Evolutionary conservation across 2,797 vertebrate genomes (phyloP), one percentile per base, ranked within the genome.

Genomic region (Sebastes elongatus): DNA sequence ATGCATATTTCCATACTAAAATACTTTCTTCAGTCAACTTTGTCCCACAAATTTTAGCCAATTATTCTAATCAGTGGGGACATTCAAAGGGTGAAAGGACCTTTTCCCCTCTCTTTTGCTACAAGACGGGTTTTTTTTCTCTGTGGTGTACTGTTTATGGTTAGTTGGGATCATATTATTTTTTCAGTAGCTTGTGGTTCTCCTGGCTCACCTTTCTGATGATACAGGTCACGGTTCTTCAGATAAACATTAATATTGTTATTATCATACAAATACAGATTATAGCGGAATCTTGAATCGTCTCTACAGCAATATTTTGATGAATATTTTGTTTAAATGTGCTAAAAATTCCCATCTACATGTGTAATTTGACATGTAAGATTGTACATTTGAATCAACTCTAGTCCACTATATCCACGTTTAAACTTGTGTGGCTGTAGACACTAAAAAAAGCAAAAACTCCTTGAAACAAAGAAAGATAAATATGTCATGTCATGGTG

Each of bases 161-260:
- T 80, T 80, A 53, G 25, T 20, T 33, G 5, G 10, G 10, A 32
- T 46, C 18, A 6, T 46, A 32, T 3, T 53, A n/a, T 71, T 22
- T 46, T 68, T 59, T 30, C 49, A 35, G 23, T 11, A 61, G 18
- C 14, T 71, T 1, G 32, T 71, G 33, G 60, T 64, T 64, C 52
- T n/a, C n/a, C n/a, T n/a, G n/a, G 10, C 69, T 76, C 42, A 73
- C 76, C 63, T 76, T 20, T 61, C 10, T 9, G 11, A 38, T 38
- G 46, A 28, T 20, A 30, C 65, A 67, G 84, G 80, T 80, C 80
- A 74, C 42, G 53, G 46, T 66, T 49, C 9, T 22, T 38, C 35
- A 52, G 57, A 55, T 53, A 72, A 85, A 74, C 68, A 75, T 46
- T 32, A 33, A 49, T 65, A 33, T 53, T 46, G 7, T 68, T 56